Percentiles rank a stretch among this genome's conserved stretches.
Evolutionary conservation across 2,113 vertebrate species (phyloP).

Genomic region (Oophaga pumilio): DNA sequence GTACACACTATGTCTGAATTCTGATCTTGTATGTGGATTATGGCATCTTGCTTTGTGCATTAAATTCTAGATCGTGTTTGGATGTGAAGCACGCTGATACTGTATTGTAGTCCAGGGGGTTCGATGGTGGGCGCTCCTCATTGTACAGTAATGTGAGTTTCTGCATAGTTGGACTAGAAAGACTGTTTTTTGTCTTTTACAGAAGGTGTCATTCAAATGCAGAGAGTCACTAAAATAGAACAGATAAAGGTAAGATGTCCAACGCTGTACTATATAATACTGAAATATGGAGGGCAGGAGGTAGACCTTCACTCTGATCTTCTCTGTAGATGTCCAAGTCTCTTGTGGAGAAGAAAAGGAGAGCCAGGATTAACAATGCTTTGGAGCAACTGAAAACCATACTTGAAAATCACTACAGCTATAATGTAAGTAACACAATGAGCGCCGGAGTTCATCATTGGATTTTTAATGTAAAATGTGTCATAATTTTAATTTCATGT

Average conservation of each 20-base stretch:
- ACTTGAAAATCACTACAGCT: not conserved
- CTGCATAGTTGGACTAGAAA: constrained; percentile 2
- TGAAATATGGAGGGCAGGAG: not conserved
- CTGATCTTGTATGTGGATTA: too few species aligned
- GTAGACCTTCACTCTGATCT: not conserved
- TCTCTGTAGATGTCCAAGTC: not conserved
- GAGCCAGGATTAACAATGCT: not conserved
- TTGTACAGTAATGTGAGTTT: constrained; percentile 41
- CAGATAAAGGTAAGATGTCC: not conserved
- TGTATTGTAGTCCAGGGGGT: not conserved
- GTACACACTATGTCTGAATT: too few species aligned
- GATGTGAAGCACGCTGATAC: not conserved
- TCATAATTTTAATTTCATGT: not conserved
- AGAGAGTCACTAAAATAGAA: not conserved
- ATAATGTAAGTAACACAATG: not conserved
- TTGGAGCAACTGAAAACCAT: not conserved
- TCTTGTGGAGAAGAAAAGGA: not conserved
- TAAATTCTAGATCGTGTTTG: not conserved
- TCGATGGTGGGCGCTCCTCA: not conserved
- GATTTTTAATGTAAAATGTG: not conserved
- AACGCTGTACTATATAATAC: not conserved
- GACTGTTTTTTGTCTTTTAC: not conserved
- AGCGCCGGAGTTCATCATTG: not conserved
- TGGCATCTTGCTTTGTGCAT: not conserved
- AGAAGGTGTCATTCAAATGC: constrained; percentile 13